Evolutionary conservation across 92 coral and sea anemone species (phyloP).

Genomic region (Metridium senile): DNA sequence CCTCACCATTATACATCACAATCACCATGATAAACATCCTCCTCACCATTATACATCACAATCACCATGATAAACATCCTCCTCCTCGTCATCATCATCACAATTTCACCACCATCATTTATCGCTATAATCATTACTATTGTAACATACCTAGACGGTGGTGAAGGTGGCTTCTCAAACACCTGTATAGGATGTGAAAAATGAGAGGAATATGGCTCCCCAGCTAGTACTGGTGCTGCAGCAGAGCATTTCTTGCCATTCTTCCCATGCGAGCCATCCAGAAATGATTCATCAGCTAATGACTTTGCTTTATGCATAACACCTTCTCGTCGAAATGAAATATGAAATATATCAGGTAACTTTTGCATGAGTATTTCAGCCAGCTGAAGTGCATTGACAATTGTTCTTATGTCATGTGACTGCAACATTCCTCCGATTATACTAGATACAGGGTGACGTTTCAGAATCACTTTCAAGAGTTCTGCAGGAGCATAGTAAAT

Average conservation of each 20-base stretch:
- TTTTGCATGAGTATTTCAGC: conserved; percentile 98
- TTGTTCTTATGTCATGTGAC: conserved; percentile 86
- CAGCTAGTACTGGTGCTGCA: conserved; percentile 35
- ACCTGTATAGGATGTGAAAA: conserved; percentile 39
- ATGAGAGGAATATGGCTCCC: conserved; percentile 44
- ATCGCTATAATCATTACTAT: not conserved
- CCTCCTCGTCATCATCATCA: not conserved
- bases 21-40: too few species aligned
- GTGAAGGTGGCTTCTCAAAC: conserved; percentile 49
- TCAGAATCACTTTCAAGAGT: conserved; percentile 76
- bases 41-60: too few species aligned
- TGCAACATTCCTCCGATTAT: conserved; percentile 96
- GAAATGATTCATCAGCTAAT: conserved; percentile 66
- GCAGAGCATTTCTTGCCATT: conserved; percentile 40
- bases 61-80: too few species aligned
- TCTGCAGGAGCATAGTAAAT: conserved; percentile 93
- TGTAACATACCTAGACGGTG: conserved; percentile 56
- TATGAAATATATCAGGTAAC: conserved; percentile 91
- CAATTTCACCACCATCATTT: too few species aligned
- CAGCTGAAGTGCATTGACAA: conserved; percentile 96
- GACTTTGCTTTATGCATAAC: conserved; percentile 97
- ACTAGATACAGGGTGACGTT: conserved; percentile 90
- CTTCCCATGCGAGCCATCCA: conserved; percentile 43
- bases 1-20: too few species aligned
- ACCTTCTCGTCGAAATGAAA: conserved; percentile 96